A percentile compares a stretch with the other conserved stretches of the same genome.
These are phyloP conservation scores for Maccullochella peelii DNA, from an alignment of 2,113 vertebrate species.

Conservation along the genomic window DNA sequence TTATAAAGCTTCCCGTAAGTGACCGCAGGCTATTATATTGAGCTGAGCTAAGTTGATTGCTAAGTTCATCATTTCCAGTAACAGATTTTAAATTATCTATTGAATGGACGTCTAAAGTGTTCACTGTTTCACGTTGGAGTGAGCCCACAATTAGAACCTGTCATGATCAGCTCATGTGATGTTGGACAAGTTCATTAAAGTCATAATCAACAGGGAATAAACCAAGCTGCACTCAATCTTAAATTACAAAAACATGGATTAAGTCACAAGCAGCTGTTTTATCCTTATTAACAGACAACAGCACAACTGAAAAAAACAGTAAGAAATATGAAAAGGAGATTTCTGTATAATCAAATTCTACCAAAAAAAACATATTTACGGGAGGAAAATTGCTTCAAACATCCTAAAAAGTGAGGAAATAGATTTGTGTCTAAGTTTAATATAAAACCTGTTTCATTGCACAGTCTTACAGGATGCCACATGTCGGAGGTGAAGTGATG, in stretches of 20 bases:
- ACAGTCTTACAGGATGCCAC: constrained; percentile 42
- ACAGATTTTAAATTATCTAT: constrained; percentile 22
- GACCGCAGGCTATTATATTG: constrained; percentile 22
- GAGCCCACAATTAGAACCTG: not conserved
- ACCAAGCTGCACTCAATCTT: not conserved
- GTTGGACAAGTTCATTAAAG: not conserved
- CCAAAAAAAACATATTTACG: not conserved
- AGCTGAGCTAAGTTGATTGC: constrained; percentile 14
- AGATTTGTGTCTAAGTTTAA: not conserved
- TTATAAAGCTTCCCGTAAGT: constrained; percentile 51
- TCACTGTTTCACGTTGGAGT: not conserved
- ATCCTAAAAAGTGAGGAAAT: not conserved
- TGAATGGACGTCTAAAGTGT: not conserved
- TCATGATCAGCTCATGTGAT: not conserved
- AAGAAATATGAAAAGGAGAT: not conserved
- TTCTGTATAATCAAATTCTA: not conserved
- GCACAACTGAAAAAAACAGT: too few species aligned
- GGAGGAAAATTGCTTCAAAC: not conserved
- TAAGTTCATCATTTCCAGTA: constrained; percentile 7
- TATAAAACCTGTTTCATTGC: constrained; percentile 52
- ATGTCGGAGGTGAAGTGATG: constrained; percentile 20
- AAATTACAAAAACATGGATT: not conserved
- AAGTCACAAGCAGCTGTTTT: not conserved
- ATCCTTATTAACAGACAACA: not conserved
- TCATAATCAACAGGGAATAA: not conserved